Evolutionary conservation across 1,140 invertebrate genomes (phyloP).

Genomic region (Procambarus clarkii): DNA sequence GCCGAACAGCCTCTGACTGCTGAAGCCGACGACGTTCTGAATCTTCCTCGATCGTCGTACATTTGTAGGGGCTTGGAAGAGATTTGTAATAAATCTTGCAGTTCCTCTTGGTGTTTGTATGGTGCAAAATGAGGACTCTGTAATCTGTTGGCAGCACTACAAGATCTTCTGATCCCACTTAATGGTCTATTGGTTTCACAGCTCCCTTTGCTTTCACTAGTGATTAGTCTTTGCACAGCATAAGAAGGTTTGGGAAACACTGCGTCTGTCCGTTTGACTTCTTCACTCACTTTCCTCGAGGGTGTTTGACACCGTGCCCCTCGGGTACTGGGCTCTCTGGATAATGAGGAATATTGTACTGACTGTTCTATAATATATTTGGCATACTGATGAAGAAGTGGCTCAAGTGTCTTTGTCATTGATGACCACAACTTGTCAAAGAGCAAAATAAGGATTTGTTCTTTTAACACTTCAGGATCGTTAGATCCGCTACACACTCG

Average conservation of each 20-base stretch:
- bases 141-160: conserved; percentile 49
- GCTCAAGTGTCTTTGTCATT: conserved; percentile 52
- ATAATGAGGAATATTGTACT: conserved; percentile 59
- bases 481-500: conserved; percentile 65
- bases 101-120: conserved; percentile 37
- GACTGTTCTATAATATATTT: conserved; percentile 64
- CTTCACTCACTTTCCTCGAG: conserved; percentile 39
- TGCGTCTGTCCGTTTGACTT: conserved; percentile 17
- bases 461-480: conserved; percentile 62
- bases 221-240: conserved; percentile 32
- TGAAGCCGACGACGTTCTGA: conserved; percentile 35
- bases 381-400: conserved; percentile 61
- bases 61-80: conserved; percentile 46
- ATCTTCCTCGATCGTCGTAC: conserved; percentile 16
- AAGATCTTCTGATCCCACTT: conserved; percentile 37
- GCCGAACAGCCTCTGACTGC: conserved; percentile 33
- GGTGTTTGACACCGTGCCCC: conserved; percentile 42
- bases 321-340: conserved; percentile 52
- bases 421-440: conserved; percentile 58
- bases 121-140: conserved; percentile 9
- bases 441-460: conserved; percentile 54
- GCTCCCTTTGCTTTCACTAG: conserved; percentile 1
- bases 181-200: conserved; percentile 22
- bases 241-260: conserved; percentile 7
- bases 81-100: conserved; percentile 48